These are phyloP conservation scores for Synergus itoensis DNA, from an alignment of 2,888 invertebrate species.

Conservation along the genomic window DNA sequence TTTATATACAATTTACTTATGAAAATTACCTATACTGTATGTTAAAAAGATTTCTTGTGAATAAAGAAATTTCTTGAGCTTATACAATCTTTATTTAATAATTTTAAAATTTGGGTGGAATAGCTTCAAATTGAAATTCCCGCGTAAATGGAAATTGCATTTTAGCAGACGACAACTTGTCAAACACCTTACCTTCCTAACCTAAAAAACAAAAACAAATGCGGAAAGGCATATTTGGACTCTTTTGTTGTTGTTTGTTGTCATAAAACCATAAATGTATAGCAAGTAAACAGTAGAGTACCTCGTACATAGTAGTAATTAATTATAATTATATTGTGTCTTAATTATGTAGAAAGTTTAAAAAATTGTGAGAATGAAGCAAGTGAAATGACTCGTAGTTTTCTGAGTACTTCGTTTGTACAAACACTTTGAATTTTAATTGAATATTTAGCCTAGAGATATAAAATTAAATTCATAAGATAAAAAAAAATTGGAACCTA, in stretches of 20 bases:
- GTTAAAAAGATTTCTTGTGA: background rate
- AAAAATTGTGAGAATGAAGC: background rate
- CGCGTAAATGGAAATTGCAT: background rate
- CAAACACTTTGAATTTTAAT: background rate
- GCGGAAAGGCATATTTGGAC: background rate
- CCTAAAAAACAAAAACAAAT: background rate
- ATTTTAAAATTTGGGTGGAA: background rate
- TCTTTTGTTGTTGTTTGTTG: background rate
- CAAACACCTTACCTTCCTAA: background rate
- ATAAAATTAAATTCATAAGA: background rate
- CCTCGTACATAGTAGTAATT: background rate
- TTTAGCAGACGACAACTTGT: background rate
- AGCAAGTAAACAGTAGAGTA: background rate
- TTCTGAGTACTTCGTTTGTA: background rate
- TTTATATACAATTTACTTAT: too few species aligned
- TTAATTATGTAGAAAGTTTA: background rate
- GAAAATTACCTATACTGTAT: too few species aligned
- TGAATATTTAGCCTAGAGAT: background rate
- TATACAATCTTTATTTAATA: background rate
- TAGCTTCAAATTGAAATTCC: background rate
- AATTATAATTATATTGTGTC: background rate
- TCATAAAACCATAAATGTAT: background rate
- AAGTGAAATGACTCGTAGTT: background rate
- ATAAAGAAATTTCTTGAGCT: background rate
- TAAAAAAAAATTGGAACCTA: background rate